Conservation (phyloP, 2,888 invertebrate species). For the Arenicola marina region DNA sequence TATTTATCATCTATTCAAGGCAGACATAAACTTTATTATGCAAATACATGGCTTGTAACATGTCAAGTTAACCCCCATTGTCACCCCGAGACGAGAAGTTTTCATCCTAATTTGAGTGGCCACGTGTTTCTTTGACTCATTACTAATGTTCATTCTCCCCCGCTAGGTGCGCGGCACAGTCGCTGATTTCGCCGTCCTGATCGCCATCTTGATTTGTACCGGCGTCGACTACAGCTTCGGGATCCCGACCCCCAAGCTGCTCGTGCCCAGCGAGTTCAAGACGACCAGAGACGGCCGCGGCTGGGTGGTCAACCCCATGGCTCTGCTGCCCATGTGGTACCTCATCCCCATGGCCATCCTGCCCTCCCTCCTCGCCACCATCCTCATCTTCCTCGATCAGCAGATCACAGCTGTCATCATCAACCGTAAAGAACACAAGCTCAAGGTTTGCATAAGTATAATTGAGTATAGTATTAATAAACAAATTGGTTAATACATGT, state of each 20-base stretch:
- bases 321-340: conserved; percentile 70
- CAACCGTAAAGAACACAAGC: conserved; percentile 95
- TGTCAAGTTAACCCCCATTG: too few species aligned
- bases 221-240: conserved; percentile 78
- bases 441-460: conserved; percentile 75
- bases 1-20: too few species aligned
- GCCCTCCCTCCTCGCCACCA: conserved; percentile 91
- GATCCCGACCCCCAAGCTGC: conserved; percentile 88
- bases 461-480: too few species aligned
- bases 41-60: too few species aligned
- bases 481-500: too few species aligned
- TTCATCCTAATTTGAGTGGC: too few species aligned
- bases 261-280: conserved; percentile 73
- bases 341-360: conserved; percentile 81
- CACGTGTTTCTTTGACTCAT: too few species aligned
- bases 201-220: conserved; percentile 90
- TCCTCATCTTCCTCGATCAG: conserved; percentile 99
- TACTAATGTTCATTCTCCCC: background rate
- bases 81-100: too few species aligned
- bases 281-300: conserved; percentile 43
- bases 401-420: conserved; percentile 99
- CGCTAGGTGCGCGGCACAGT: conserved; percentile 35
- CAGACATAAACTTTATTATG: too few species aligned
- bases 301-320: conserved; percentile 55
- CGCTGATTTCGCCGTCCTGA: conserved; percentile 75